Percentiles rank a stretch among this genome's conserved stretches.
Evolutionary conservation across 2,797 vertebrate genomes (phyloP).

Genomic region (Galago senegalensis): DNA sequence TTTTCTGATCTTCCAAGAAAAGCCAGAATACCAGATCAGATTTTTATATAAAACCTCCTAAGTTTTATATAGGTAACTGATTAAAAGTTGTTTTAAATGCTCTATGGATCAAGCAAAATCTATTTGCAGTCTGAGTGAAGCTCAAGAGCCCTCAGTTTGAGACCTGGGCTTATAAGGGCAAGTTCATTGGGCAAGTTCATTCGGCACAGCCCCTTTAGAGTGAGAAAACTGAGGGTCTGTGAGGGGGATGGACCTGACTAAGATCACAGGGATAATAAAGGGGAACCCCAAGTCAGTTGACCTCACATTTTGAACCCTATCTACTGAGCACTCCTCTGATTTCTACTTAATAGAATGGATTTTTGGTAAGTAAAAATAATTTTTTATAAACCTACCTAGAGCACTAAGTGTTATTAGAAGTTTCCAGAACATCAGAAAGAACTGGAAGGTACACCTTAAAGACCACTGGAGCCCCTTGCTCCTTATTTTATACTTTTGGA

Average conservation of each 20-base stretch:
- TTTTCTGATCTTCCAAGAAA: slow-evolving; percentile 33
- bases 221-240: neutral
- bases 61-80: neutral
- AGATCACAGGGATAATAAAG: neutral
- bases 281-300: neutral
- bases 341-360: neutral
- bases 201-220: neutral
- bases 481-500: neutral
- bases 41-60: slow-evolving; percentile 39
- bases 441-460: neutral
- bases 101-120: neutral
- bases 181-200: neutral
- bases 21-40: neutral
- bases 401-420: neutral
- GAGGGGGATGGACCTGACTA: neutral
- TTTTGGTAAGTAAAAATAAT: neutral
- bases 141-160: neutral
- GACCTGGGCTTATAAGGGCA: neutral
- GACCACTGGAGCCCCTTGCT: neutral
- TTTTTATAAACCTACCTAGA: neutral
- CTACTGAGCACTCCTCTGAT: neutral
- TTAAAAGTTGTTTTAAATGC: neutral
- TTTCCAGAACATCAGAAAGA: neutral
- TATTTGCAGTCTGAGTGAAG: neutral
- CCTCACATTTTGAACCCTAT: neutral